A percentile compares a stretch with the other conserved stretches of the same genome.
Conservation (phyloP, 2,888 invertebrate species). For the Beris morrisii region DNA sequence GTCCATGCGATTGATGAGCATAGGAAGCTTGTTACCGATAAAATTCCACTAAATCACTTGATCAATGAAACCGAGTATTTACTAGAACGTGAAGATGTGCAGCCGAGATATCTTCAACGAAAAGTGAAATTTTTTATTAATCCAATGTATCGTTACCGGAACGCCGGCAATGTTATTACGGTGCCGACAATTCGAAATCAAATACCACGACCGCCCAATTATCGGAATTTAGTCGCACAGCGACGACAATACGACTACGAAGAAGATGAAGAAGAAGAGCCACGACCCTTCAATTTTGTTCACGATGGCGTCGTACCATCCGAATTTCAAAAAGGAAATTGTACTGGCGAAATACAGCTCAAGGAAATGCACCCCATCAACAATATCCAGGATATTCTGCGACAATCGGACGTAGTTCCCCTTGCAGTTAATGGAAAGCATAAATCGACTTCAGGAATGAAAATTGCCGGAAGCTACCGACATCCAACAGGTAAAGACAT, state of each 20-base stretch:
- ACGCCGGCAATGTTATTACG: conserved; percentile 1
- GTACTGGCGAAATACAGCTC: background rate
- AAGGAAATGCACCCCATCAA: conserved; percentile 41
- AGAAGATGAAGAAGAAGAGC: conserved; percentile 41
- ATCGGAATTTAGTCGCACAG: conserved; percentile 20
- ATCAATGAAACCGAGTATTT: conserved; percentile 30
- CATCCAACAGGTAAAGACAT: conserved; percentile 53
- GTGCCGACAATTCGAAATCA: conserved; percentile 37
- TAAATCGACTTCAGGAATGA: conserved; percentile 46
- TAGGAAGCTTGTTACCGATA: background rate
- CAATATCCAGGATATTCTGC: conserved; percentile 54
- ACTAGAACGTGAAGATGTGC: conserved; percentile 33
- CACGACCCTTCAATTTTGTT: conserved; percentile 54
- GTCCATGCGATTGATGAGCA: background rate
- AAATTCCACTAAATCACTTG: background rate
- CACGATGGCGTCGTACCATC: conserved; percentile 51
- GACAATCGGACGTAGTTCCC: conserved; percentile 36
- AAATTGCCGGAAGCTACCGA: conserved; percentile 53
- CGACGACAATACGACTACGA: conserved; percentile 37
- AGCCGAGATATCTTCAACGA: conserved; percentile 14
- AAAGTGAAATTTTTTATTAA: conserved; percentile 24
- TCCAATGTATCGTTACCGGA: conserved; percentile 2
- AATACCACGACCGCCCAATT: conserved; percentile 42
- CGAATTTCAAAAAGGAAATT: conserved; percentile 47
- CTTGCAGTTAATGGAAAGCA: conserved; percentile 40